A percentile compares a stretch with the other conserved stretches of the same genome.
Conservation (phyloP, 1,140 invertebrate species). For the Philotrypesis tridentata region DNA sequence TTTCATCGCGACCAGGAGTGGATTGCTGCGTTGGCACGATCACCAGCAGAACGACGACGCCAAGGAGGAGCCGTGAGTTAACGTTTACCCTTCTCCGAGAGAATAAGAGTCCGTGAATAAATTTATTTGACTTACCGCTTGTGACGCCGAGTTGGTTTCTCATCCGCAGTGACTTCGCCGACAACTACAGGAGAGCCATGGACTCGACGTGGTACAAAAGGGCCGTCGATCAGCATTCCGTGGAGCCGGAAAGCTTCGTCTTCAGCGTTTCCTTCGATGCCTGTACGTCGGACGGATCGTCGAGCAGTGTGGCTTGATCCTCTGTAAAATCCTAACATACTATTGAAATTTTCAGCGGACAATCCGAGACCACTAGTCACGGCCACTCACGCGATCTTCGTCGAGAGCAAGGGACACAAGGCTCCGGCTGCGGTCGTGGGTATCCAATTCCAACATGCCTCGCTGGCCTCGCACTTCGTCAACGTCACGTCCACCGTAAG, state of each 20-base stretch:
- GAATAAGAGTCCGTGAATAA: no score
- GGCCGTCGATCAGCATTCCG: constrained; percentile 90
- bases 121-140: no score
- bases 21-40: constrained; percentile 89
- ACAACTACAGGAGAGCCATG: constrained; percentile 86
- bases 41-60: constrained; percentile 77
- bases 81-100: background rate
- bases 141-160: no score
- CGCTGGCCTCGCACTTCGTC: constrained; percentile 86
- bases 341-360: constrained; percentile 59
- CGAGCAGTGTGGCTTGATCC: no score
- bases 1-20: constrained; percentile 92
- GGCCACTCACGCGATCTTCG: constrained; percentile 92
- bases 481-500: constrained; percentile 89
- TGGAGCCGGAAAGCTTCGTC: constrained; percentile 92
- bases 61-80: constrained; percentile 79
- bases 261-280: constrained; percentile 93
- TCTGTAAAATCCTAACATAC: background rate
- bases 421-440: constrained; percentile 94
- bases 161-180: constrained; percentile 87
- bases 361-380: constrained; percentile 83
- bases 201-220: constrained; percentile 94
- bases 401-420: constrained; percentile 86
- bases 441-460: constrained; percentile 87
- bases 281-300: no score